Evolutionary conservation across 92 coral and sea anemone genomes (phyloP).

Genomic region (Palythoa heliodiscus): DNA sequence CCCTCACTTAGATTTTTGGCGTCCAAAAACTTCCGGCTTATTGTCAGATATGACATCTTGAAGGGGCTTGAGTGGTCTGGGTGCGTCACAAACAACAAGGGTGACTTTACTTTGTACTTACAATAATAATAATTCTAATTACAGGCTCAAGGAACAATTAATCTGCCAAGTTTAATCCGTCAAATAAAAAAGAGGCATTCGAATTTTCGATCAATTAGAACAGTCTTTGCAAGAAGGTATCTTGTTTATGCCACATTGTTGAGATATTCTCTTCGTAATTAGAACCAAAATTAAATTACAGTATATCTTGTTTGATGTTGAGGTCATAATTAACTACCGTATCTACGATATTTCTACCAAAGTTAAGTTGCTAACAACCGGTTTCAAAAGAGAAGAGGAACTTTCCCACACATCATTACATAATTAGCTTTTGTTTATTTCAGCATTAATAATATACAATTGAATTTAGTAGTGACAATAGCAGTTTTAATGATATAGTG

Average conservation of each 20-base stretch:
- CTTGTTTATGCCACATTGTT: background rate
- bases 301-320: background rate
- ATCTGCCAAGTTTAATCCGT: slow-evolving; percentile 5
- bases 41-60: slow-evolving; percentile 23
- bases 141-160: background rate
- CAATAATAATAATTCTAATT: background rate
- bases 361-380: background rate
- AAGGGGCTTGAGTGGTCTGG: background rate
- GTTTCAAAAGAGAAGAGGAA: background rate
- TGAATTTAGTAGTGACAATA: background rate
- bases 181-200: background rate
- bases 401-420: slow-evolving; percentile 20
- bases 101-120: slow-evolving; percentile 7
- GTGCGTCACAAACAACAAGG: slow-evolving; percentile 26
- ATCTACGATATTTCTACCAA: background rate
- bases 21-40: slow-evolving; percentile 43
- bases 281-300: background rate
- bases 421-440: slow-evolving; percentile 7
- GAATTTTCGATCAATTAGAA: background rate
- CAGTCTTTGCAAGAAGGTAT: background rate
- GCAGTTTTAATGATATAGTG: background rate
- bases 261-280: background rate
- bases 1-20: slow-evolving; percentile 45
- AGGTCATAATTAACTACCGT: background rate
- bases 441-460: background rate